phyloP scores from a whole-genome alignment of 2,113 vertebrate genomes.

The Jaculus jaculus region DNA sequence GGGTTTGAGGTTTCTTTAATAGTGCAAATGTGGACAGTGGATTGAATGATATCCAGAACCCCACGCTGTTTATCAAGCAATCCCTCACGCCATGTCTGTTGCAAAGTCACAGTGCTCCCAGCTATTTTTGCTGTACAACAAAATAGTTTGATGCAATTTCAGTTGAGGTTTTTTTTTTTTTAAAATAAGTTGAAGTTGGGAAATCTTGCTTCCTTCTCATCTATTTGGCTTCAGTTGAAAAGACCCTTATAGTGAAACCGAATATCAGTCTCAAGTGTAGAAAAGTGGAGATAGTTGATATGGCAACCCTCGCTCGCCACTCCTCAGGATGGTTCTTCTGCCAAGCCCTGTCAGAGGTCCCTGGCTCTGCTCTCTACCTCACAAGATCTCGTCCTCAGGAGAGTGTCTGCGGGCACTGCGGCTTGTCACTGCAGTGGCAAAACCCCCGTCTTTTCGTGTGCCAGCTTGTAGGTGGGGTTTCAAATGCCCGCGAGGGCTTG shows the following conservation, averaged over 20 bases:
- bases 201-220: constrained; percentile 23
- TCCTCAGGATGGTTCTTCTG: background rate
- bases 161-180: background rate
- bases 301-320: background rate
- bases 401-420: background rate
- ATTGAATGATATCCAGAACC: constrained; percentile 10
- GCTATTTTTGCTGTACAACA: constrained; percentile 11
- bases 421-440: constrained; percentile 35
- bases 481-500: constrained; percentile 13
- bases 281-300: background rate
- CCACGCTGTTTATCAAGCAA: background rate
- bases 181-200: background rate
- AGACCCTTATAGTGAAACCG: background rate
- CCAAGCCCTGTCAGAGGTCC: background rate
- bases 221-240: constrained; percentile 27
- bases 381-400: background rate
- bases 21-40: background rate
- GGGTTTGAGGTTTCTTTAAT: background rate
- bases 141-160: background rate
- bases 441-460: constrained; percentile 40
- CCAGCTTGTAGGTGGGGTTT: constrained; percentile 48
- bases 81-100: background rate
- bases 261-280: background rate
- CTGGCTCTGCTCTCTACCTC: background rate
- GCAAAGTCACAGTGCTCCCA: background rate